phyloP scores from a whole-genome alignment of 1,140 invertebrate species.

The Heliconius nattereri region DNA sequence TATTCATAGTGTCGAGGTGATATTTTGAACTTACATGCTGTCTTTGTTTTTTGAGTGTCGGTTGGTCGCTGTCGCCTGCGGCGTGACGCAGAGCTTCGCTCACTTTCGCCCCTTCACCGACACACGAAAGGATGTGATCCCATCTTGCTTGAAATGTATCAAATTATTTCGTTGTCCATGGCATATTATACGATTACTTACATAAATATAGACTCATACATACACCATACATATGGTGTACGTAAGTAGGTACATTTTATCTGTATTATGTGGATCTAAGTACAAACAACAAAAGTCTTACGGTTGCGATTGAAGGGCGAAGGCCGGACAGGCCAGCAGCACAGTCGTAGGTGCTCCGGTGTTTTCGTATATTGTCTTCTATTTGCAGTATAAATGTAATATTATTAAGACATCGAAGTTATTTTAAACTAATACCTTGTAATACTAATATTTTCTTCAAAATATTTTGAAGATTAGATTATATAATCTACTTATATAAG shows the following conservation, averaged over 20 bases:
- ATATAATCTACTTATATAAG: too few species aligned
- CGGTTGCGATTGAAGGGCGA: conserved; percentile 28
- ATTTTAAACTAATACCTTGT: too few species aligned
- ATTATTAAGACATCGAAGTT: too few species aligned
- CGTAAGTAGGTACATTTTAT: too few species aligned
- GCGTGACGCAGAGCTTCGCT: background rate
- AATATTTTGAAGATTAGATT: too few species aligned
- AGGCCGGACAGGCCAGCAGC: conserved; percentile 25
- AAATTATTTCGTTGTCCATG: background rate
- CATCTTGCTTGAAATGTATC: background rate
- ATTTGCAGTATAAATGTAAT: background rate
- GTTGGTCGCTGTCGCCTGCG: background rate
- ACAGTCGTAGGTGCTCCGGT: conserved; percentile 8
- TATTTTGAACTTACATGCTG: background rate
- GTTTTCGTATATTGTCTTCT: background rate
- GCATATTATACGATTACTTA: too few species aligned
- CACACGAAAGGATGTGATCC: background rate
- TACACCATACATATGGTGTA: too few species aligned
- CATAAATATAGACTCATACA: too few species aligned
- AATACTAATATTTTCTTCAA: too few species aligned
- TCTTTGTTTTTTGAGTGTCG: background rate
- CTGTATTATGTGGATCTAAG: too few species aligned
- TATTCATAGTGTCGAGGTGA: background rate
- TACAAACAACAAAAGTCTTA: background rate
- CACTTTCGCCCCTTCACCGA: background rate